Base-by-base conservation (phyloP, 2,888 invertebrate species). In the Masnerella sp. region DNA sequence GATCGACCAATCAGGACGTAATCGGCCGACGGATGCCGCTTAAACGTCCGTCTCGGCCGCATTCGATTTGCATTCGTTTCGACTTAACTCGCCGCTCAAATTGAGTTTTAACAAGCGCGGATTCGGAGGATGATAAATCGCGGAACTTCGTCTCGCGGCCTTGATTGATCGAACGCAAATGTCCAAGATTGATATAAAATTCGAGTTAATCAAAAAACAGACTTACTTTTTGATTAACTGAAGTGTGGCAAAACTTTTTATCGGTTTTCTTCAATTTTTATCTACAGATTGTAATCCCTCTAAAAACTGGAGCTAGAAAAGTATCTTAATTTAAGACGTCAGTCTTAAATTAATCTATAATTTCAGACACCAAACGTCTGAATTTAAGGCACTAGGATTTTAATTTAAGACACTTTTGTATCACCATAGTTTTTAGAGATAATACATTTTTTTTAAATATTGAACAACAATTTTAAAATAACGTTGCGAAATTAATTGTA, bases 101-200 rank as follows among this genome's bases (percentile, higher is more conserved):
- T 51, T 62, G 51, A 51, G 42, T 42, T 62, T 62, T 62, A 51
- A 51, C 62, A 62, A 54, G 43, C 32, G 42, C 34, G 34, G 42
- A 42, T 64, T 54, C 17, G n/a, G 3, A 58, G 51, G 34, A 72
- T 72, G 65, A 72, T 71, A 58, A 71, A 71, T 65, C 52, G 65
- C 30, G 22, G 30, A 25, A 28, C 51, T 20, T 36, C 45, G 36
- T 11, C 45, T 32, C 42, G 36, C 32, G 51, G 64, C 64, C 11
- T 71, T 71, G 71, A 71, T 71, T 58, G 71, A 71, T 71, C 58
- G 58, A 36, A 30, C 34, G 54, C 42, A 18, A 56, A 70, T 64
- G 14, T 51, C 40, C 15, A 28, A 51, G 64, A 64, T 58, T 51
- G 51, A 64, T 71, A 51, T 51, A 58, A 71, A 52, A n/a, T n/a